Base-by-base conservation (phyloP, 2,888 invertebrate genomes). In the Diarsia rubi region DNA sequence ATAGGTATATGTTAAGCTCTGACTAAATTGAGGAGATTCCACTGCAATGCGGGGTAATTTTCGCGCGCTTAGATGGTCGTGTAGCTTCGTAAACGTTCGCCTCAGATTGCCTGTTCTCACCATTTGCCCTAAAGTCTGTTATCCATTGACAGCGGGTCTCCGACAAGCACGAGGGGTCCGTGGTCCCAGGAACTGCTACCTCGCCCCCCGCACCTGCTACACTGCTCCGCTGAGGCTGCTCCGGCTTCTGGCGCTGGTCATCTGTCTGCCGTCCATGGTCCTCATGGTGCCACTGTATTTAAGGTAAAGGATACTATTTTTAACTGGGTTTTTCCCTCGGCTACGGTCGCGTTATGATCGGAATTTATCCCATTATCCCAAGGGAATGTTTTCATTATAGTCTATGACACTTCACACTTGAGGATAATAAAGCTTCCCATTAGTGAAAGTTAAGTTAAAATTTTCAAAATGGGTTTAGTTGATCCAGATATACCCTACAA, bases 201-300 rank as follows among this genome's bases (percentile, higher is more conserved):
- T 93, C 0, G 87, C 91, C 0, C 83, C 92, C 0, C 87, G 93
- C 8, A 89, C 93, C 1, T 95, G 95, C 87, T 93, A 92, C 89
- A 87, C 88, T 72, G 97, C 97, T 0, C 98, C 98, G 0, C 89
- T 97, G 66, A 94, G 97, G 78, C 96, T 98, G 9, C 93, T 97
- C 77, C 95, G 97, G 44, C 95, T 98, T 67, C 97, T 98, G 73
- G 88, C 97, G 0, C 92, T 98, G 60, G 97, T 98, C 66, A 97
- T 98, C 11, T 85, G 97, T 11, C 91, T 98, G n/a, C 98, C 98
- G 0, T 97, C 97, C n/a, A 71, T 97, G 47, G 96, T 98, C 73
- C 97, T 98, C 75, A 97, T 97, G 45, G 95, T 97, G 8, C 98
- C 98, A 1, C 93, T 98, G 44, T 98, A 98, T 89, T 94, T 98